Evolutionary conservation across 2,797 vertebrate genomes (phyloP).

Genomic region (Macrochelys suwanniensis): DNA sequence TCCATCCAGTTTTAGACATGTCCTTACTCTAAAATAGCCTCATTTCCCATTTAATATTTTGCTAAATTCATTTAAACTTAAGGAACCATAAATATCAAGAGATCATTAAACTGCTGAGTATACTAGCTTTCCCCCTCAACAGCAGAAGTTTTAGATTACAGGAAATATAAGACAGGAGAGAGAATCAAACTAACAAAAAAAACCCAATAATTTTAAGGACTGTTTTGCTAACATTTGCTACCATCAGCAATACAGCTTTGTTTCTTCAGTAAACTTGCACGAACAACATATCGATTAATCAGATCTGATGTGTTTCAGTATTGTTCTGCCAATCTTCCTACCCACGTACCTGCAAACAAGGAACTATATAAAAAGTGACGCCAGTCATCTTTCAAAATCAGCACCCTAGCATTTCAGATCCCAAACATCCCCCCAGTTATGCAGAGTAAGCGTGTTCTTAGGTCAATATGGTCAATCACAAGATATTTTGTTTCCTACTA

Average conservation of each 20-base stretch:
- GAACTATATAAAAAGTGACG: background rate
- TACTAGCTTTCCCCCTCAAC: background rate
- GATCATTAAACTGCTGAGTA: background rate
- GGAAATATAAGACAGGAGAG: background rate
- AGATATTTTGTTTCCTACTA: background rate
- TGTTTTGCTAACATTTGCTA: background rate
- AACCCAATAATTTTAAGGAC: background rate
- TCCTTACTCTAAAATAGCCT: background rate
- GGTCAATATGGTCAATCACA: background rate
- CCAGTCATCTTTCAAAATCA: background rate
- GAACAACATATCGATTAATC: background rate
- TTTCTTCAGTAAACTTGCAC: background rate
- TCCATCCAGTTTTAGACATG: background rate
- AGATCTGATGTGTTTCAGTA: background rate
- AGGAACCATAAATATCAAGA: background rate
- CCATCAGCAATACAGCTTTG: background rate
- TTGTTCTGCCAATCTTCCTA: accelerated
- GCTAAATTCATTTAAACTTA: background rate
- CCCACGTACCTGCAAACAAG: background rate
- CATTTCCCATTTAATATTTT: background rate
- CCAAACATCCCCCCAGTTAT: background rate
- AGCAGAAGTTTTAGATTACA: background rate
- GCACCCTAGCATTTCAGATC: background rate
- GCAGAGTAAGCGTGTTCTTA: background rate
- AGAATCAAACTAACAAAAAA: too few species aligned